Conservation (phyloP, 2,888 invertebrate species). For the Pachydiplax longipennis region DNA sequence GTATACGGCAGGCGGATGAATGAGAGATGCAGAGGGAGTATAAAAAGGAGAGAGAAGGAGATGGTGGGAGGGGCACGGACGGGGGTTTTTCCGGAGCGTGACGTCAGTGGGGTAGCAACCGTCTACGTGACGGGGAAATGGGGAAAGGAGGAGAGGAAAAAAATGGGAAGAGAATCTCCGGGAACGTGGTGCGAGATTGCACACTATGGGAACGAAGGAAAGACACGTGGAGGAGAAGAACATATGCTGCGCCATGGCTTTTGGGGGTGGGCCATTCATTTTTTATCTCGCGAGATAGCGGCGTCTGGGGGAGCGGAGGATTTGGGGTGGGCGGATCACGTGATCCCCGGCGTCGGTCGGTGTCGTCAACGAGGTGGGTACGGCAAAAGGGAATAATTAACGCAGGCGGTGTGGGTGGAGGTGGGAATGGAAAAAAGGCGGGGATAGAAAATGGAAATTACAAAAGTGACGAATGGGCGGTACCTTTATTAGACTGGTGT, state of each 20-base stretch:
- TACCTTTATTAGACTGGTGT: no score
- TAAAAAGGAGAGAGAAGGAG: neutral
- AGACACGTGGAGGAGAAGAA: neutral
- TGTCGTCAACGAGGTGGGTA: neutral
- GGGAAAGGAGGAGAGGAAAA: constrained; percentile 43
- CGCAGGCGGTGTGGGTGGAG: neutral
- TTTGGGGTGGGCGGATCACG: neutral
- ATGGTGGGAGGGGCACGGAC: constrained; percentile 49
- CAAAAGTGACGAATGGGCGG: neutral
- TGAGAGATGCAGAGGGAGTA: neutral
- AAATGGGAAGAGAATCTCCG: neutral
- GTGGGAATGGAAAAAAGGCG: neutral
- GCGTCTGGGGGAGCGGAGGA: neutral
- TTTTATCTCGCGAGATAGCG: neutral
- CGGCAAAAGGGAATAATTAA: neutral
- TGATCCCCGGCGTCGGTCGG: neutral
- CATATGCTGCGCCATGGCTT: neutral
- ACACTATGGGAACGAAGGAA: neutral
- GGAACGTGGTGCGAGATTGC: neutral
- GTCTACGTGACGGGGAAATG: constrained; percentile 52
- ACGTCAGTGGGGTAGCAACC: constrained; percentile 51
- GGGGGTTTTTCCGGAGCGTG: constrained; percentile 52
- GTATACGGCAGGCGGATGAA: neutral
- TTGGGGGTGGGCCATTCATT: neutral
- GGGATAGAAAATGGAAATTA: neutral